Base-by-base conservation (phyloP, 2,888 invertebrate genomes). In the Drosophila monieri region DNA sequence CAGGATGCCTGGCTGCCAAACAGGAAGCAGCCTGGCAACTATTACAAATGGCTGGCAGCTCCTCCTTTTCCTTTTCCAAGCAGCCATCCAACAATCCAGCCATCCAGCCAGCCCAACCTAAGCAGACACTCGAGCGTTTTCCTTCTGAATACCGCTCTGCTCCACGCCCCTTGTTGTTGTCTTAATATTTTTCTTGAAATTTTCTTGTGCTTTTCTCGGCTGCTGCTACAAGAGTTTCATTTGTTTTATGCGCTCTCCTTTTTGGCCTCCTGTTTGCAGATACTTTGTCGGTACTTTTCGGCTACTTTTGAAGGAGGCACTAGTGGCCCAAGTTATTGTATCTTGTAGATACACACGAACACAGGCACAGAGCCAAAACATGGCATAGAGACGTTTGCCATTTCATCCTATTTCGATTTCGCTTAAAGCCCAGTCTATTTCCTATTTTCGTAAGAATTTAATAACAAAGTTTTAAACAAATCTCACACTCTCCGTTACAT, bases 281-380 rank as follows among this genome's bases (percentile, higher is more conserved):
- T 87, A 87, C 86, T 88, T 88, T 88, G 81, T 76, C 78, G 81
- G 87, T 80, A 88, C 88, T 83, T 88, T 86, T 84, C 66, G 88
- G 79, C 85, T 83, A 87, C 84, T 85, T 70, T 83, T 76, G 75
- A 69, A 87, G 87, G 75, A 79, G 73, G 68, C 85, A 71, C 80
- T 77, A 79, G 71, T 80, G 76, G 87, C 72, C 66, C 87, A 78
- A 84, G 84, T 83, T 85, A 87, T 79, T 85, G 83, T 85, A 87
- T 87, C 85, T 85, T 83, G 80, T 85, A 83, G 80, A 85, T 85
- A 85, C 87, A 83, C 48, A 65, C 47, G 18, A 21, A 56, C 32
- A 47, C 41, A 49, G 23, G n/a, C 21, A 48, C 18, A 21, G 23
- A 35, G 18, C 21, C 12, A 46, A 21, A 23, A 23, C n/a, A 35